These are phyloP conservation scores for Dasyornis broadbenti DNA, from an alignment of 2,113 vertebrate genomes.

Conservation along the genomic window DNA sequence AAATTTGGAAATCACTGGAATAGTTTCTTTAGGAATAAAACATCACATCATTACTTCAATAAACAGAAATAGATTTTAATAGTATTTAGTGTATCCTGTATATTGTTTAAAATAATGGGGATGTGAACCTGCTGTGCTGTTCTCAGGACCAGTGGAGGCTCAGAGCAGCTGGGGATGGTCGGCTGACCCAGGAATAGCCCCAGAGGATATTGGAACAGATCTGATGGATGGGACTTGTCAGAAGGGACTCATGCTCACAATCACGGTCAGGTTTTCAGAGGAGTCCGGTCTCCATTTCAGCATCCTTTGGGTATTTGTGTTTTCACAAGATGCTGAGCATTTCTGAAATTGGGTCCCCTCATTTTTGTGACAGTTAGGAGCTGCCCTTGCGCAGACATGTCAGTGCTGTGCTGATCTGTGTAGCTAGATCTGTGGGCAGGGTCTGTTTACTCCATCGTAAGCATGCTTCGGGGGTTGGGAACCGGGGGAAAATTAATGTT, in stretches of 20 bases:
- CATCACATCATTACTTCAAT: background rate
- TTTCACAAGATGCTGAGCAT: background rate
- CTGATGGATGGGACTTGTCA: background rate
- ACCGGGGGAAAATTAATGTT: fast-evolving
- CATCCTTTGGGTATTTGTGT: background rate
- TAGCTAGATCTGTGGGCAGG: background rate
- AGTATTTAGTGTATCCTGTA: background rate
- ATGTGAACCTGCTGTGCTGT: background rate
- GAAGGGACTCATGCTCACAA: background rate
- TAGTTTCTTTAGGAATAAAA: background rate
- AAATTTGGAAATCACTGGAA: background rate
- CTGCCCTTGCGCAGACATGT: background rate
- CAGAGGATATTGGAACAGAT: background rate
- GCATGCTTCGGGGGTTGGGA: fast-evolving
- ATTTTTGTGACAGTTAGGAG: background rate
- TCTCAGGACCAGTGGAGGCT: background rate
- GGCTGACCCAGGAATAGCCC: background rate
- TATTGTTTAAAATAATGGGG: background rate
- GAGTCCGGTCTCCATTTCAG: background rate
- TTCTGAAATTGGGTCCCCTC: background rate
- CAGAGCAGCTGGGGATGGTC: background rate
- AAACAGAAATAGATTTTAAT: background rate
- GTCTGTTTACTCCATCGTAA: background rate
- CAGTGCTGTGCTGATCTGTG: background rate
- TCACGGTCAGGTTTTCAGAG: background rate